phyloP scores from a whole-genome alignment of 2,797 vertebrate species.

The Pantherophis alleghaniensis region DNA sequence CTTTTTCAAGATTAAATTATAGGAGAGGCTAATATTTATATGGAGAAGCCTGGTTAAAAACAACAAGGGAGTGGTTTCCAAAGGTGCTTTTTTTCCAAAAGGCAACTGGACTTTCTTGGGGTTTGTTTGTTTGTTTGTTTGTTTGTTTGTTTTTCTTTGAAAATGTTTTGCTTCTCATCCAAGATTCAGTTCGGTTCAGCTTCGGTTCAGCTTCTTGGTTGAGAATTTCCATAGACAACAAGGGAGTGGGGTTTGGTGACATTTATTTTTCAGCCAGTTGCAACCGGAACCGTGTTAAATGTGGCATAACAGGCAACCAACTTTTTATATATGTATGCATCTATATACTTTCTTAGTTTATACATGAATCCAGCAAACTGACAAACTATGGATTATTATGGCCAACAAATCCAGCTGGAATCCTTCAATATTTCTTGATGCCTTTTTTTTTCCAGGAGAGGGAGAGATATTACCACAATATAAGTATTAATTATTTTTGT shows the following conservation, averaged over 20 bases:
- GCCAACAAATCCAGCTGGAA: neutral
- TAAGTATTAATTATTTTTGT: neutral
- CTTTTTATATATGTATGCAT: neutral
- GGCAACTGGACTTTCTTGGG: neutral
- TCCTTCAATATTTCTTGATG: neutral
- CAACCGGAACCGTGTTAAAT: neutral
- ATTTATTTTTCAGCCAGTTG: neutral
- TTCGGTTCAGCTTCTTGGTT: neutral
- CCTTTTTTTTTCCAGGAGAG: neutral
- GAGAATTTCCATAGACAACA: neutral
- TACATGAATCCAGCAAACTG: neutral
- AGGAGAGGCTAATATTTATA: neutral
- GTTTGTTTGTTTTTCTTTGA: neutral
- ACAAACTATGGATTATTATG: neutral
- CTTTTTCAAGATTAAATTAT: neutral
- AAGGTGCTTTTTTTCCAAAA: neutral
- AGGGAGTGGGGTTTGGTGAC: neutral
- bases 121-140: no score
- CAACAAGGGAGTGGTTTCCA: neutral
- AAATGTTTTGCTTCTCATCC: neutral
- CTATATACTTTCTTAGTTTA: neutral
- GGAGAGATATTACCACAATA: neutral
- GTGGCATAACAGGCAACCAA: neutral
- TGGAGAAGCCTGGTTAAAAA: no score
- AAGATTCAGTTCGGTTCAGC: neutral